A percentile compares a stretch with the other conserved stretches of the same genome.
These are phyloP conservation scores for Eumerus sabulonum DNA, from an alignment of 2,888 invertebrate genomes.

Conservation along the genomic window DNA sequence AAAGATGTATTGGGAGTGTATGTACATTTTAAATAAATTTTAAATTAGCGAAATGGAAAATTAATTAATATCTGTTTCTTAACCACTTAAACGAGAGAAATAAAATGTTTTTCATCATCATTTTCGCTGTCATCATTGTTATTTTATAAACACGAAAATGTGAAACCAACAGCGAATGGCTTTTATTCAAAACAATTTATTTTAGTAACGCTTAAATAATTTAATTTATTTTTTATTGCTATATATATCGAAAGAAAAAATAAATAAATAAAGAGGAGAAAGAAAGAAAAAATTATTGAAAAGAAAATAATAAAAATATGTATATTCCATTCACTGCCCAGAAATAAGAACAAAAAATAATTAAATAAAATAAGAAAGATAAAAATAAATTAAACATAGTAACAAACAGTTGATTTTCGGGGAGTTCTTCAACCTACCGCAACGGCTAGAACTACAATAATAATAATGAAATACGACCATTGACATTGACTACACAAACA, in stretches of 20 bases:
- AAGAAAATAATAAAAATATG: constrained; percentile 34
- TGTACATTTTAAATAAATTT: constrained; percentile 21
- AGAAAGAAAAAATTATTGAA: constrained; percentile 39
- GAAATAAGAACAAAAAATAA: constrained; percentile 53
- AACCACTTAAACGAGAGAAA: too few relatives aligned
- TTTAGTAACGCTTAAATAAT: background rate
- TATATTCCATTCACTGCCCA: constrained; percentile 69
- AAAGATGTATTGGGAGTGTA: constrained; percentile 16
- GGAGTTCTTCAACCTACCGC: constrained; percentile 30
- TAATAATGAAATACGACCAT: constrained; percentile 10
- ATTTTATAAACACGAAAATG: background rate
- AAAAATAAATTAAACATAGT: constrained; percentile 15
- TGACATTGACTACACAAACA: constrained; percentile 16
- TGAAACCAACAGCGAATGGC: background rate
- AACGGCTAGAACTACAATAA: constrained; percentile 29
- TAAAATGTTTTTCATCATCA: too few relatives aligned
- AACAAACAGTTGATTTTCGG: constrained; percentile 33
- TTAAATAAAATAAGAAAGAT: constrained; percentile 25
- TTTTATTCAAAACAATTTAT: constrained; percentile 12
- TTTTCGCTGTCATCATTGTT: constrained; percentile 4
- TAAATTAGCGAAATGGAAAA: background rate
- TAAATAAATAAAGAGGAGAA: constrained; percentile 11
- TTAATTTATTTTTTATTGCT: constrained; percentile 10
- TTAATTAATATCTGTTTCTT: background rate
- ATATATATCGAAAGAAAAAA: constrained; percentile 15